Evolutionary conservation across 2,888 invertebrate genomes (phyloP), one percentile per base, ranked within the genome.

Genomic region (Taenaris catops): DNA sequence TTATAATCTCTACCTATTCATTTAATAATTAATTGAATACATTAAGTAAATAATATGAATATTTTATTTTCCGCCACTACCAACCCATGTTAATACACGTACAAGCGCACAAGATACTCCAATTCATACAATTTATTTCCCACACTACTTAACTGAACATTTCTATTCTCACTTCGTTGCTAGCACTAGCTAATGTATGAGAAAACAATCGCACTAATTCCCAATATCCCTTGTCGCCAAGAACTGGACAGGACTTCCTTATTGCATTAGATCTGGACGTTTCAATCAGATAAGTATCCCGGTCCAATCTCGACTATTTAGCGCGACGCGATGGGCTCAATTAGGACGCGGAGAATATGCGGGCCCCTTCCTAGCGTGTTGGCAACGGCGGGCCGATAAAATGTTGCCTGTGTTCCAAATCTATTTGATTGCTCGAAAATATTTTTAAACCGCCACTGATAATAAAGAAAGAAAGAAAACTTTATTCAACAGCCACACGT

Each of bases 311-410:
- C 60, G 65, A 84, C 83, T 86, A 84, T 86, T 86, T 86, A 86
- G 83, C 84, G 81, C 83, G 70, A 75, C 84, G 81, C 83, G 70
- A 76, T 76, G 66, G 70, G 65, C 63, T 81, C 83, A 84, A 86
- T 84, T 86, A 86, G 80, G 79, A 63, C 61, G 53, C 59, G 61
- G 67, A 70, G 83, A 80, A 81, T 83, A 84, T 84, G 86, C 86
- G 86, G 86, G 84, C 81, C 80, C 80, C 81, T 75, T 23, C 21
- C 23, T 23, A 11, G 12, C 12, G 27, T n/a, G n/a, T n/a, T n/a
- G n/a, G n/a, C n/a, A n/a, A 29, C 12, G 19, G 16, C 19, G 16
- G 16, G 25, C 11, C 7, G 34, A 16, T 41, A 41, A 38, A 41
- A 41, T 41, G 23, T 4, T 12, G 16, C 20, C 11, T 7, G 4